Evolutionary conservation across 2,797 vertebrate species (phyloP), one percentile per base, ranked within the genome.

Genomic region (Momotus momota): DNA sequence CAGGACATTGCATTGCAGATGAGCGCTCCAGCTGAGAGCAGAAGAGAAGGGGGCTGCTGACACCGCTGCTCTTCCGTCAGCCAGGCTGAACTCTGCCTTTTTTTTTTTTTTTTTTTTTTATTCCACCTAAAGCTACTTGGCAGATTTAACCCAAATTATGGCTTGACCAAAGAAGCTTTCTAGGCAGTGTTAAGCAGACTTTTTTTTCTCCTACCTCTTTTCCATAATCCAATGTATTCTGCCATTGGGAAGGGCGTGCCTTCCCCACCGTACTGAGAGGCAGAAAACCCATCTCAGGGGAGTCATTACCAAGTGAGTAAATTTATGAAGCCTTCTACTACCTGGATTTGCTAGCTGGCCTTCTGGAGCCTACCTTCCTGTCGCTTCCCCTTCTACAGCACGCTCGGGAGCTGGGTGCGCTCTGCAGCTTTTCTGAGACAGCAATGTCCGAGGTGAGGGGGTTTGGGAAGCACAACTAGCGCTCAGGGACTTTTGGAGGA

Each of bases 321-420:
- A 66, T 10, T 3, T 5, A 8, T 61, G 3, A 45, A 48, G 43
- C 41, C 6, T 31, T 45, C 8, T 9, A 4, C 17, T 12, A 5
- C 2, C 0, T 5, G 40, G 14, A 12, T 35, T 51, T 71, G 13
- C 43, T 43, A 6, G 45, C 43, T 49, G 87, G 8, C 18, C 14
- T 38, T 9, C 21, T 27, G 31, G 20, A 40, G 9, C 4, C 0
- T 20, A 0, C 14, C 20, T 69, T 20, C 33, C 25, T 60, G 57
- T 71, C 2, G 0, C 26, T 27, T 58, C 62, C 16, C n/a, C 8
- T 80, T 27, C 35, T 49, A 57, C 35, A 46, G 25, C 40, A 3
- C 0, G 1, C 7, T 9, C 31, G 12, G 22, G 27, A 73, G 22
- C 4, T 58, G 10, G 21, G 19, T 25, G 16, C 12, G 0, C n/a